Percentiles rank a stretch among this genome's conserved stretches.
Evolutionary conservation across 2,797 vertebrate species (phyloP).

Genomic region (Hypotaenidia philippensis): DNA sequence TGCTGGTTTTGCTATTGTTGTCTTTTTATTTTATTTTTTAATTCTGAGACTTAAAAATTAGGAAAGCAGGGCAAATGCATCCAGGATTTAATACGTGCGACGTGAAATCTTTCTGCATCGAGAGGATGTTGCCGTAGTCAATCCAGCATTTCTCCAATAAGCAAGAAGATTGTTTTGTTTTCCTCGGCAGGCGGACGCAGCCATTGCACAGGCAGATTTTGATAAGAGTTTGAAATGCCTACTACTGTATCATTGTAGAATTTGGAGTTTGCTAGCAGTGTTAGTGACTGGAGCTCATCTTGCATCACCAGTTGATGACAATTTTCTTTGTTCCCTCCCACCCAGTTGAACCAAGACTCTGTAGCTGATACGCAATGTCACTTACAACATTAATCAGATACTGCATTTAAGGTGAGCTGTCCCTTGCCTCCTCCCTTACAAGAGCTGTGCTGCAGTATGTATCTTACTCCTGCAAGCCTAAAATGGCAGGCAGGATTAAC

Average conservation of each 20-base stretch:
- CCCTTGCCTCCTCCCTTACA: slow-evolving; percentile 81
- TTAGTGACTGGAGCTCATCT: slow-evolving; percentile 82
- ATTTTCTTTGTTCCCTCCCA: slow-evolving; percentile 89
- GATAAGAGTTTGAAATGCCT: slow-evolving; percentile 78
- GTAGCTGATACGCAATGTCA: slow-evolving; percentile 89
- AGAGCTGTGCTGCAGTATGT: slow-evolving; percentile 82
- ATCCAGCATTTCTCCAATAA: slow-evolving; percentile 76
- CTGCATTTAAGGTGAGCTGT: slow-evolving; percentile 90
- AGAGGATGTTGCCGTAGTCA: slow-evolving; percentile 75
- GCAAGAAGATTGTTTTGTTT: slow-evolving; percentile 77
- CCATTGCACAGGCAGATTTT: slow-evolving; percentile 74
- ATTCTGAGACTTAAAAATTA: slow-evolving; percentile 64
- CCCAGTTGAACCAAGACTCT: slow-evolving; percentile 87
- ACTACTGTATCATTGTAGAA: slow-evolving; percentile 76
- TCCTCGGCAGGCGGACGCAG: slow-evolving; percentile 75
- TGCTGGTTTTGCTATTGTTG: slow-evolving; percentile 39
- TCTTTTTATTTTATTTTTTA: slow-evolving; percentile 57
- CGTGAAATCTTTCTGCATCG: slow-evolving; percentile 77
- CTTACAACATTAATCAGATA: slow-evolving; percentile 92
- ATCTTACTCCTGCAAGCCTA: slow-evolving; percentile 82
- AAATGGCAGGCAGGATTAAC: slow-evolving; percentile 89
- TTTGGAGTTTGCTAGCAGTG: slow-evolving; percentile 82
- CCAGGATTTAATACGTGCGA: slow-evolving; percentile 76
- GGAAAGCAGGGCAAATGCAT: slow-evolving; percentile 71
- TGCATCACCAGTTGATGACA: slow-evolving; percentile 86